These are phyloP conservation scores for Dipodomys ordii DNA, from an alignment of 2,113 vertebrate species.

Conservation along the genomic window DNA sequence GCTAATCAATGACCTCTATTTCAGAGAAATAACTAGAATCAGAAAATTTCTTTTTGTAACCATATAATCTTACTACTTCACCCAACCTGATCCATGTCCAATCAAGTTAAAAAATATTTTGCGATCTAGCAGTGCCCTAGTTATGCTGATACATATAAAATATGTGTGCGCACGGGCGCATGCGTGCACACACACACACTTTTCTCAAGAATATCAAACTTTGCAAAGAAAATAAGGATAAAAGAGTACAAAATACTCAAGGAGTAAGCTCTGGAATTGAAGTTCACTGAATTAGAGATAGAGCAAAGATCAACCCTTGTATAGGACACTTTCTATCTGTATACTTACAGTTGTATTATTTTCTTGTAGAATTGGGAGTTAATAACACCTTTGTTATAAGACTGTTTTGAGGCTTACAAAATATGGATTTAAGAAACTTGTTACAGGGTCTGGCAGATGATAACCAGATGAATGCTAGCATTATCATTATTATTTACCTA, in stretches of 20 bases:
- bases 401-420: slow-evolving; percentile 40
- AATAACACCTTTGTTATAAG: not conserved
- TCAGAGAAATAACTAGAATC: slow-evolving; percentile 32
- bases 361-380: not conserved
- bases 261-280: not conserved
- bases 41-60: not conserved
- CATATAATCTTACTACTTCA: not conserved
- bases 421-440: not conserved
- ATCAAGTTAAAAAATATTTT: not conserved
- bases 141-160: not conserved
- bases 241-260: not conserved
- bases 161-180: not conserved
- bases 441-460: not conserved
- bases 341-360: not conserved
- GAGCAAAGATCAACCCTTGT: slow-evolving; percentile 23
- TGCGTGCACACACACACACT: no score
- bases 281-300: not conserved
- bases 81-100: not conserved
- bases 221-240: slow-evolving; percentile 12
- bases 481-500: slow-evolving; percentile 44
- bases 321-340: not conserved
- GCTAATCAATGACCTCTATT: not conserved
- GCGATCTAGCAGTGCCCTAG: not conserved
- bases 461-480: slow-evolving; percentile 20
- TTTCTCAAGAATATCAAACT: not conserved